These are phyloP conservation scores for Eupithecia abbreviata DNA, from an alignment of 2,888 invertebrate species.

Conservation along the genomic window DNA sequence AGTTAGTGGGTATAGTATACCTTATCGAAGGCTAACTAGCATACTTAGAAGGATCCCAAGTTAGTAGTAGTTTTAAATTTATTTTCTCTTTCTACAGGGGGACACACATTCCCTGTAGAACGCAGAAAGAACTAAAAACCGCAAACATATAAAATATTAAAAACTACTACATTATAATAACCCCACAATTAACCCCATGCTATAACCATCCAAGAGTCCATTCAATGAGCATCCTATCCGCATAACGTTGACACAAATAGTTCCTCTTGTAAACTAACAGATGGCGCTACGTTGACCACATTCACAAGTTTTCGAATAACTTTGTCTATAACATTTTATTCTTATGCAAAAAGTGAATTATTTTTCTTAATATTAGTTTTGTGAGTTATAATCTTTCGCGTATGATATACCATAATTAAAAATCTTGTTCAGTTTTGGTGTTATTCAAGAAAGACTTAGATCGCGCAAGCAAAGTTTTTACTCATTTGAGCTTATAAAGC, in stretches of 20 bases:
- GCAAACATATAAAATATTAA: neutral
- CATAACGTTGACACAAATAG: neutral
- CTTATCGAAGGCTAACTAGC: too few species aligned
- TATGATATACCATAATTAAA: neutral
- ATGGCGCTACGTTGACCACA: constrained; percentile 4
- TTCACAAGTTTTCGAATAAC: neutral
- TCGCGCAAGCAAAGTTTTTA: neutral
- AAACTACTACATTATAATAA: too few species aligned
- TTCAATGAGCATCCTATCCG: neutral
- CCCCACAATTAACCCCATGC: too few species aligned
- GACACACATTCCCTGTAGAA: neutral
- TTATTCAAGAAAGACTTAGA: constrained; percentile 5
- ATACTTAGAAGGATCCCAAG: too few species aligned
- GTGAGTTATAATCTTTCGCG: neutral
- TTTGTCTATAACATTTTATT: neutral
- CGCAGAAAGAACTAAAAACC: neutral
- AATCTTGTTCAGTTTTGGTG: neutral
- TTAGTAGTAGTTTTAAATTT: neutral
- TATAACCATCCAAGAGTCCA: neutral
- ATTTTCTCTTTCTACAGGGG: too few species aligned
- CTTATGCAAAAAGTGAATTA: neutral
- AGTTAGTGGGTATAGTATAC: too few species aligned
- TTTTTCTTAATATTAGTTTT: neutral
- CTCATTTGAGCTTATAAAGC: neutral
- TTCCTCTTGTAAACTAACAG: neutral